Percentiles rank a stretch among this genome's conserved stretches.
Conservation (phyloP, 2,888 invertebrate genomes). For the Sipha maydis region DNA sequence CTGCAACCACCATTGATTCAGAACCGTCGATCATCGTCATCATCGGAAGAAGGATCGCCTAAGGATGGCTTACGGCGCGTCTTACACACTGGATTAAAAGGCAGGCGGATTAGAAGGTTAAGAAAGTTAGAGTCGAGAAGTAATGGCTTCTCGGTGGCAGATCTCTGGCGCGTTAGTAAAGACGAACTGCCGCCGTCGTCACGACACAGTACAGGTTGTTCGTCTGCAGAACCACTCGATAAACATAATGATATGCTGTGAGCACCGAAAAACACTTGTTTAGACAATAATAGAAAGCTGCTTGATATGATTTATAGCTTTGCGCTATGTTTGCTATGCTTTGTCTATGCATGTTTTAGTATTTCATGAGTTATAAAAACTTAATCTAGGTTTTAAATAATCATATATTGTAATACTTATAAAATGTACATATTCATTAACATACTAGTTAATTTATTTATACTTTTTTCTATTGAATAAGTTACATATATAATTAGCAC, state of each 20-base stretch:
- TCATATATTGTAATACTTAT: no score
- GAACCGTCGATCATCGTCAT: background rate
- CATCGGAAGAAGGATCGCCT: slow-evolving; percentile 44
- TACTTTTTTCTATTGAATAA: no score
- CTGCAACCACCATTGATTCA: background rate
- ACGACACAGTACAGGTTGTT: slow-evolving; percentile 46
- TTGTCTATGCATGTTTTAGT: background rate
- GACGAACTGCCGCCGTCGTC: slow-evolving; percentile 29
- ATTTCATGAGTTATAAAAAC: background rate
- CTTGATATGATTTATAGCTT: background rate
- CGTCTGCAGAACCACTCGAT: slow-evolving; percentile 54
- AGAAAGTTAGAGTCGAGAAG: slow-evolving; percentile 65
- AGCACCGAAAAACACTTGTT: slow-evolving; percentile 51
- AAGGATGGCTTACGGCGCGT: slow-evolving; percentile 53
- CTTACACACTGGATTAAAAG: slow-evolving; percentile 63
- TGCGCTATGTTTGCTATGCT: background rate
- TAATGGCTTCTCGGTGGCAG: slow-evolving; percentile 62
- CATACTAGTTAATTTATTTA: no score
- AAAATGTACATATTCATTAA: no score
- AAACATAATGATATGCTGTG: slow-evolving; percentile 56
- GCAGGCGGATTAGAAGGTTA: slow-evolving; percentile 64
- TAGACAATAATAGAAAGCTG: background rate
- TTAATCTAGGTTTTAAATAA: no score
- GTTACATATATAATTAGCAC: no score
- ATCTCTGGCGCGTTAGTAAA: slow-evolving; percentile 47